Conservation (phyloP, 1,140 invertebrate species). For the Muscidifurax raptorellus region DNA sequence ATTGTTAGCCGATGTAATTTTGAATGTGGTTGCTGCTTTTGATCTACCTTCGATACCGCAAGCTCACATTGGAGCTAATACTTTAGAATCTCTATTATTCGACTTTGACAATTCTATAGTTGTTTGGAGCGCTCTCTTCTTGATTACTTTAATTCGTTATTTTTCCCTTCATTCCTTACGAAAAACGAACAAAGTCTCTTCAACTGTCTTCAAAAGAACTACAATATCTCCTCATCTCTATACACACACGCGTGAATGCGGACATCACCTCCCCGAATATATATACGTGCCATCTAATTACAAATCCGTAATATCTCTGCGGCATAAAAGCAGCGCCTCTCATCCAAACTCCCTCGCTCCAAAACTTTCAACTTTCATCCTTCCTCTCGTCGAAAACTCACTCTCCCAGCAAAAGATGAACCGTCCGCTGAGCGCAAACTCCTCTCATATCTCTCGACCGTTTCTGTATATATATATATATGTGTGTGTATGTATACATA, state of each 20-base stretch:
- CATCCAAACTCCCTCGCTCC: neutral
- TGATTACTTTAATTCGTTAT: neutral
- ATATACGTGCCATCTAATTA: slow-evolving; percentile 5
- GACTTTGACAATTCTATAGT: too few relatives aligned
- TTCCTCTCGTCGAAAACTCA: neutral
- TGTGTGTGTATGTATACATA: too few relatives aligned
- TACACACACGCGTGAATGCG: neutral
- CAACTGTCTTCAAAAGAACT: neutral
- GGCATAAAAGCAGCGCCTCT: neutral
- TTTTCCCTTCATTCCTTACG: neutral
- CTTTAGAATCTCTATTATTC: too few relatives aligned
- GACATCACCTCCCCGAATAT: neutral
- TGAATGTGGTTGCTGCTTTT: too few relatives aligned
- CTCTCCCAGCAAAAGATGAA: neutral
- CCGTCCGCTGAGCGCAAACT: neutral
- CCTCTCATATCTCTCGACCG: neutral
- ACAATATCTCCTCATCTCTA: too few relatives aligned
- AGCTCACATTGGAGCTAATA: too few relatives aligned
- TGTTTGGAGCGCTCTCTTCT: too few relatives aligned
- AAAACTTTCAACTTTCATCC: neutral
- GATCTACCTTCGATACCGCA: too few relatives aligned
- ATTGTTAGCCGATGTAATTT: too few relatives aligned
- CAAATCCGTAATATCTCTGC: neutral
- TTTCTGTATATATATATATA: too few relatives aligned
- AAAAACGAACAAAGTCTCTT: too few relatives aligned